These are phyloP conservation scores for Sebastes trivittatus DNA, from an alignment of 2,797 vertebrate genomes.

Conservation along the genomic window DNA sequence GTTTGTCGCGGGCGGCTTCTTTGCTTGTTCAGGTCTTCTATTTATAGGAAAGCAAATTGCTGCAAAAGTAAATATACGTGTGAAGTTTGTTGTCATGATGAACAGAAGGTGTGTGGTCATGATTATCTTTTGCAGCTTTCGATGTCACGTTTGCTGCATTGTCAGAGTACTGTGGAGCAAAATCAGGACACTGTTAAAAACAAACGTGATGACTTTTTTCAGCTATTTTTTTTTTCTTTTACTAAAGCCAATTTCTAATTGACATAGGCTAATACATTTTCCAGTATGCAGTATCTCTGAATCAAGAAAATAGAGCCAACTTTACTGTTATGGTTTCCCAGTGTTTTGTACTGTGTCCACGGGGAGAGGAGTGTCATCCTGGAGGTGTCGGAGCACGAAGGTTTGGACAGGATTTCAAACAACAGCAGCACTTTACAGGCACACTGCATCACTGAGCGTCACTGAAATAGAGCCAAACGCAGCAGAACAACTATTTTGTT, in stretches of 20 bases:
- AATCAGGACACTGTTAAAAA: not conserved
- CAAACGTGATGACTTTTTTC: not conserved
- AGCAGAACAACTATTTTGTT: not conserved
- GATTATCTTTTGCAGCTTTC: constrained; percentile 17
- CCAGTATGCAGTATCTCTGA: not conserved
- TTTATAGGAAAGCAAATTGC: constrained; percentile 43
- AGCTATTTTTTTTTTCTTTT: not conserved
- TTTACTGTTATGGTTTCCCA: not conserved
- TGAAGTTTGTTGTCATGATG: constrained; percentile 42
- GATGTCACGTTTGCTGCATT: not conserved
- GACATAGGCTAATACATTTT: not conserved
- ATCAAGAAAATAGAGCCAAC: not conserved
- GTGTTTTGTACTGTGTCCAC: not conserved
- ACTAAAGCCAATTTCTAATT: not conserved
- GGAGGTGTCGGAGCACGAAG: constrained; percentile 7
- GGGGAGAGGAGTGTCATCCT: constrained; percentile 9
- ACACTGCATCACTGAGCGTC: not conserved
- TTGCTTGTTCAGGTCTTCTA: constrained; percentile 45
- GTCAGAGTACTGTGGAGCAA: not conserved
- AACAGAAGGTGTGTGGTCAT: constrained; percentile 43
- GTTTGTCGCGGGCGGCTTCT: constrained; percentile 56
- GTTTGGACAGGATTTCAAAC: constrained; percentile 21
- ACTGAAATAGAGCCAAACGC: not conserved
- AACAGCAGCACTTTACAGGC: not conserved
- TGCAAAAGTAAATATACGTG: constrained; percentile 14